phyloP scores from a whole-genome alignment of 2,888 invertebrate genomes.

The Philereme transversata region DNA sequence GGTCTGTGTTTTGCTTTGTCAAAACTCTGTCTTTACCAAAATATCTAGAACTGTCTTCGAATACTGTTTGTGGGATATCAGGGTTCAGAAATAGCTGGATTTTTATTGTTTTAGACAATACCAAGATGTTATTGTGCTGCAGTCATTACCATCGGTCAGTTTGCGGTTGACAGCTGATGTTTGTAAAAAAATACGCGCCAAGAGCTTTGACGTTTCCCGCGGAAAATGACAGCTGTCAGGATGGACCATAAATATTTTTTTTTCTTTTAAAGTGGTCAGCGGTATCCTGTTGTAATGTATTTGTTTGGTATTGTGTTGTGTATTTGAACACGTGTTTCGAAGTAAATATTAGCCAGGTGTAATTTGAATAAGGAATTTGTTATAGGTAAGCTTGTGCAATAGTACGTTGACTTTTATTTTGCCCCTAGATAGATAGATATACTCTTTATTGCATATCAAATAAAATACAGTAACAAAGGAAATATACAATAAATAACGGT shows the following conservation, averaged over 20 bases:
- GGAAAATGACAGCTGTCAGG: constrained; percentile 69
- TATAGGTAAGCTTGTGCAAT: constrained; percentile 29
- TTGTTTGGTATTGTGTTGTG: constrained; percentile 40
- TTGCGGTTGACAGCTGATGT: constrained; percentile 72
- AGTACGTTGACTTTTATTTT: constrained; percentile 16
- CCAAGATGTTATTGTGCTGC: constrained; percentile 43
- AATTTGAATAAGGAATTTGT: constrained; percentile 17
- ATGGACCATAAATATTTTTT: constrained; percentile 48
- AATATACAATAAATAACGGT: too few species aligned
- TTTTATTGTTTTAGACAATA: constrained; percentile 22
- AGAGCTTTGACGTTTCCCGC: constrained; percentile 38
- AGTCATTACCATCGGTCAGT: constrained; percentile 57
- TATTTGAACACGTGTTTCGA: constrained; percentile 51
- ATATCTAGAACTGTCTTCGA: constrained; percentile 7
- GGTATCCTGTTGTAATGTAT: constrained; percentile 52
- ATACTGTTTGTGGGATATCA: not conserved
- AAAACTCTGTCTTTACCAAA: constrained; percentile 13
- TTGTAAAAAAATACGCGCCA: constrained; percentile 43
- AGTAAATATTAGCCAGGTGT: constrained; percentile 52
- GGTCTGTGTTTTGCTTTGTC: constrained; percentile 15
- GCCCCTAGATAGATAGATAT: not conserved
- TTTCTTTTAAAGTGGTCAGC: constrained; percentile 48
- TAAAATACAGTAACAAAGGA: too few species aligned
- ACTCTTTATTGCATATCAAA: too few species aligned
- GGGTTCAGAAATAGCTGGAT: constrained; percentile 6